These are phyloP conservation scores for Dendronephthya gigantea DNA, from an alignment of 64 coral and sea anemone species.

Conservation along the genomic window DNA sequence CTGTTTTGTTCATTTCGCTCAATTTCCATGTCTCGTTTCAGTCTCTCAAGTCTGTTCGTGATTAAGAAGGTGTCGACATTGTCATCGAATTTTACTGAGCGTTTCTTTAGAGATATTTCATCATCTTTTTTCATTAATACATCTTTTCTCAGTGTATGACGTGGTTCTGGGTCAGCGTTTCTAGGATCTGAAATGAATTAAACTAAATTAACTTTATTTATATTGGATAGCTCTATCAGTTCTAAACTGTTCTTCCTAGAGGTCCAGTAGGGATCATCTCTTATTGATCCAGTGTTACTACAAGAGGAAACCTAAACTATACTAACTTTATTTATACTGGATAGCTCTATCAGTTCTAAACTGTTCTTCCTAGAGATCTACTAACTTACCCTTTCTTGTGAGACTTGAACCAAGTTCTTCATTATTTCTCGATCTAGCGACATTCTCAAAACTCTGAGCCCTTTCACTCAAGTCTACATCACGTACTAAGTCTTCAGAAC, in stretches of 20 bases:
- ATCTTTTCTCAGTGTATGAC: neutral
- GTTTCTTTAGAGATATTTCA: constrained; percentile 15
- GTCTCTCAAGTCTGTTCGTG: constrained; percentile 65
- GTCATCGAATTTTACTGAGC: constrained; percentile 75
- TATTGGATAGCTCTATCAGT: too few relatives aligned
- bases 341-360: too few relatives aligned
- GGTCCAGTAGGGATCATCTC: too few relatives aligned
- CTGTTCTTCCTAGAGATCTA: too few relatives aligned
- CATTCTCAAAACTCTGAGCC: neutral
- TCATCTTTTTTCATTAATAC: neutral
- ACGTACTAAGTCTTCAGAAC: neutral
- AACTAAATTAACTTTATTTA: neutral
- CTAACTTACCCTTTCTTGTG: neutral
- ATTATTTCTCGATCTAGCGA: neutral
- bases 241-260: too few relatives aligned
- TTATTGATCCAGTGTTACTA: too few relatives aligned
- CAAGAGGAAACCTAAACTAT: too few relatives aligned
- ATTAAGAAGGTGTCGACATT: constrained; percentile 70
- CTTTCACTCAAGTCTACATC: neutral
- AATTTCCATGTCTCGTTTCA: constrained; percentile 45
- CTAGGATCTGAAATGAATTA: neutral
- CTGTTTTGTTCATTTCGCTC: constrained; percentile 47
- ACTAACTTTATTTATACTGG: too few relatives aligned
- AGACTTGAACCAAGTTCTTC: neutral
- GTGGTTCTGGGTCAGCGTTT: neutral